Evolutionary conservation across 2,113 vertebrate genomes (phyloP).

Genomic region (Carassius carassius): DNA sequence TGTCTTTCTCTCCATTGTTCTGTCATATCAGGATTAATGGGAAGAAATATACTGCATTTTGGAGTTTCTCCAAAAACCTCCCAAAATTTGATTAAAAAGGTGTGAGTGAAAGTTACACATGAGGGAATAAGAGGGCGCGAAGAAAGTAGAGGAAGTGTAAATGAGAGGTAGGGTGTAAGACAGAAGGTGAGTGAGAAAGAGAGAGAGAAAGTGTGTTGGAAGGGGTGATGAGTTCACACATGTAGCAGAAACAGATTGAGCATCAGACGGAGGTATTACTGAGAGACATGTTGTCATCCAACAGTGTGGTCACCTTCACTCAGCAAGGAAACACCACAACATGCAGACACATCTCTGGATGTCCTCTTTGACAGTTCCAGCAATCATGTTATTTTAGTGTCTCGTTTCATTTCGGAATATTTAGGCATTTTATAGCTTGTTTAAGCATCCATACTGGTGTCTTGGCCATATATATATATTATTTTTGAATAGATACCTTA

Average conservation of each 20-base stretch:
- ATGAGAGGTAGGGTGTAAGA: conserved; percentile 52
- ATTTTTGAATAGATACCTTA: no score
- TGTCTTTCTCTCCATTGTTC: conserved; percentile 19
- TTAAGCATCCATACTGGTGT: no score
- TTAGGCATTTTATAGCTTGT: not conserved
- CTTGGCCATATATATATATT: no score
- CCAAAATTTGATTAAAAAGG: conserved; percentile 52
- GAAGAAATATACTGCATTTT: conserved; percentile 4
- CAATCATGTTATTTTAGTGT: no score
- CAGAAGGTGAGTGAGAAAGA: conserved; percentile 40
- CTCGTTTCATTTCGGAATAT: no score
- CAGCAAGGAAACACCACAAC: not conserved
- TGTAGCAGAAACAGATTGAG: conserved; percentile 46
- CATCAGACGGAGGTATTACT: conserved; percentile 28
- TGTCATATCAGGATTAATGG: conserved; percentile 33
- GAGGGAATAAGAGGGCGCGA: not conserved
- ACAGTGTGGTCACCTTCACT: conserved; percentile 32
- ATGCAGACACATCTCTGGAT: not conserved
- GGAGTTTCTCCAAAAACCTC: conserved; percentile 8
- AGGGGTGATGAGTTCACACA: conserved; percentile 42
- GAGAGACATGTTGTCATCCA: conserved; percentile 24
- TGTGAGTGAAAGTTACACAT: conserved; percentile 26
- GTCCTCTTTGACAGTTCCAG: not conserved
- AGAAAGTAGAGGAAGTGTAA: conserved; percentile 49
- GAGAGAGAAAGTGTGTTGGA: conserved; percentile 15